These are phyloP conservation scores for Cyclina sinensis DNA, from an alignment of 1,140 invertebrate species.

Conservation along the genomic window DNA sequence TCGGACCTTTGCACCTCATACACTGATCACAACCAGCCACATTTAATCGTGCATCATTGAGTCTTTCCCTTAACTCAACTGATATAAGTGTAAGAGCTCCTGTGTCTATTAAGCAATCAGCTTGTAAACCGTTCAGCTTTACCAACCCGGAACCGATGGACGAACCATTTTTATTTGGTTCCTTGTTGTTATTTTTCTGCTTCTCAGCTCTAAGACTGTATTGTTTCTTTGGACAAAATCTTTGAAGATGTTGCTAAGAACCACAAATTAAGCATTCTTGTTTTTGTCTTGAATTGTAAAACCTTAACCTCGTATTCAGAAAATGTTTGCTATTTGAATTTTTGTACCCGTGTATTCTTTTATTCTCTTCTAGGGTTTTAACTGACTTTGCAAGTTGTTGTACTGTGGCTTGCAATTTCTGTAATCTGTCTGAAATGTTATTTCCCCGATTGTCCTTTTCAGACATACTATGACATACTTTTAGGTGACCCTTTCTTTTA, in stretches of 20 bases:
- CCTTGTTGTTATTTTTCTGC: neutral
- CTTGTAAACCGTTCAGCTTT: neutral
- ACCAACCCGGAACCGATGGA: neutral
- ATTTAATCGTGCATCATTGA: too few relatives aligned
- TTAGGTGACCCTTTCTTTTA: too few relatives aligned
- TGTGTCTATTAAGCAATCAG: conserved; percentile 7
- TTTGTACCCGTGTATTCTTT: too few relatives aligned
- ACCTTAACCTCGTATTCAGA: neutral
- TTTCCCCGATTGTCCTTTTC: too few relatives aligned
- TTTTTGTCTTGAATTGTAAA: neutral
- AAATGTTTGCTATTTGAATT: too few relatives aligned
- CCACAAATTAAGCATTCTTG: neutral
- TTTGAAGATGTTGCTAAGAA: neutral
- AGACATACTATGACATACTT: too few relatives aligned
- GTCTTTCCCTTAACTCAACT: neutral
- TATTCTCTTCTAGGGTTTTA: neutral
- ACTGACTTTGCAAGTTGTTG: neutral
- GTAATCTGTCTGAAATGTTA: neutral
- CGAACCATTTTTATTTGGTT: too few relatives aligned
- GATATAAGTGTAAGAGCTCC: conserved; percentile 21
- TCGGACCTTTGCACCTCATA: too few relatives aligned
- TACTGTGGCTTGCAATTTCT: neutral
- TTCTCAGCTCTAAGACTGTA: neutral
- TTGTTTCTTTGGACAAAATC: neutral
- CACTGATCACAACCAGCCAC: too few relatives aligned